A percentile compares a stretch with the other conserved stretches of the same genome.
Conservation (phyloP, 1,140 invertebrate species). For the Camponotus vicinus region DNA sequence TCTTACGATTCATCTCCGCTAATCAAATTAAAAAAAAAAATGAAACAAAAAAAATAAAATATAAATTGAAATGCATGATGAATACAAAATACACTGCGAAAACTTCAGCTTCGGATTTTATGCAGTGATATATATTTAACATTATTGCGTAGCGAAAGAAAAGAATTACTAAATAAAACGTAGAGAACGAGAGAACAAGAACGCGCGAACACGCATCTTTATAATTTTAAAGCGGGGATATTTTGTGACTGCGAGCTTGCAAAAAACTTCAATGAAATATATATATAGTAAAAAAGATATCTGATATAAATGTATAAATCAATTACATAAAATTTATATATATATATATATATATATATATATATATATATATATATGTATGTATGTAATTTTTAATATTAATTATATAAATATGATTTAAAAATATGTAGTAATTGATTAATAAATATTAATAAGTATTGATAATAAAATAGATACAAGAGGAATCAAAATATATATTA, state of each 20-base stretch:
- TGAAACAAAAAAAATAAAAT: conserved; percentile 22
- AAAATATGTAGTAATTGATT: conserved; percentile 13
- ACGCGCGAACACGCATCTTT: conserved; percentile 21
- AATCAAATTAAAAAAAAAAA: background rate
- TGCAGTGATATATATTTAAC: background rate
- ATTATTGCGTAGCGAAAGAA: conserved; percentile 4
- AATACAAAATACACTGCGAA: background rate
- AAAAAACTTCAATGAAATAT: background rate
- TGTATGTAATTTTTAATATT: conserved; percentile 17
- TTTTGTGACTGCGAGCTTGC: conserved; percentile 14
- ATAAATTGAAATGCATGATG: background rate
- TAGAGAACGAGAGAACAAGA: conserved; percentile 8
- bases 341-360: too few species aligned
- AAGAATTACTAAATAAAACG: conserved; percentile 17
- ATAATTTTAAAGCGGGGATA: conserved; percentile 21
- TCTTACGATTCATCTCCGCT: conserved; percentile 15
- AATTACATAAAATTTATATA: background rate
- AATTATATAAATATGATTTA: conserved; percentile 10
- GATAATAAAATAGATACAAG: background rate
- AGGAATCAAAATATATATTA: conserved; percentile 18
- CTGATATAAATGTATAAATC: conserved; percentile 4
- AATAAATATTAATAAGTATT: conserved; percentile 17
- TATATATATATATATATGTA: too few species aligned
- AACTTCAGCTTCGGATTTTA: background rate
- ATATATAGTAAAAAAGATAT: background rate